Conservation (phyloP, 2,797 vertebrate genomes). For the Columba guinea region DNA sequence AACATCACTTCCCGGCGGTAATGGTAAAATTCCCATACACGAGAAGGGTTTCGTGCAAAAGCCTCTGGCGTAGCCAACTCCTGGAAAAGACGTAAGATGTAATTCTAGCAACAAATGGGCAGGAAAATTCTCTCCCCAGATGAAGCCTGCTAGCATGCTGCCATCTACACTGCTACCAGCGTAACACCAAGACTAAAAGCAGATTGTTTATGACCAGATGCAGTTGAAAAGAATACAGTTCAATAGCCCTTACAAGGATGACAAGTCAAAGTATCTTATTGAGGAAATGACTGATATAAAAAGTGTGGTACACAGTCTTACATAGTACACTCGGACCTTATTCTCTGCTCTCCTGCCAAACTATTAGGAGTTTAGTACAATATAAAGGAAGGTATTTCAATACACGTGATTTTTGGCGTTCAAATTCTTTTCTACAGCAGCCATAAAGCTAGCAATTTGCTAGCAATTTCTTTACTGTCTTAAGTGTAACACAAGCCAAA, state of each 20-base stretch:
- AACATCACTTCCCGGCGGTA: conserved; percentile 88
- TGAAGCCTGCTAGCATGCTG: neutral
- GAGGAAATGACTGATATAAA: neutral
- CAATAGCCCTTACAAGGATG: accelerated
- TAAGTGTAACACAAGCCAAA: neutral
- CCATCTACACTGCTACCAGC: neutral
- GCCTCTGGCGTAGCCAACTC: conserved; percentile 91
- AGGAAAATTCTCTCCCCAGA: neutral
- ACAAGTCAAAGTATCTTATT: neutral
- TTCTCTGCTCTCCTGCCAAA: neutral
- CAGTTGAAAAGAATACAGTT: neutral
- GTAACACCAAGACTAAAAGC: neutral
- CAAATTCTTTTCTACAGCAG: neutral
- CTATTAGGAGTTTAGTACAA: neutral
- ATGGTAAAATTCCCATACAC: conserved; percentile 97
- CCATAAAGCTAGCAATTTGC: neutral
- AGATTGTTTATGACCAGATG: neutral
- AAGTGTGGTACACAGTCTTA: accelerated
- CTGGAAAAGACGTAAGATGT: conserved; percentile 56
- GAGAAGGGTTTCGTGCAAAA: conserved; percentile 89
- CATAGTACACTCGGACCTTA: accelerated
- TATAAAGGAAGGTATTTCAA: neutral
- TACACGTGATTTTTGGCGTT: neutral
- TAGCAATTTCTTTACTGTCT: neutral
- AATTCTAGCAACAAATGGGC: neutral